These are phyloP conservation scores for Mechanitis messenoides DNA, from an alignment of 2,888 invertebrate genomes.

Conservation along the genomic window DNA sequence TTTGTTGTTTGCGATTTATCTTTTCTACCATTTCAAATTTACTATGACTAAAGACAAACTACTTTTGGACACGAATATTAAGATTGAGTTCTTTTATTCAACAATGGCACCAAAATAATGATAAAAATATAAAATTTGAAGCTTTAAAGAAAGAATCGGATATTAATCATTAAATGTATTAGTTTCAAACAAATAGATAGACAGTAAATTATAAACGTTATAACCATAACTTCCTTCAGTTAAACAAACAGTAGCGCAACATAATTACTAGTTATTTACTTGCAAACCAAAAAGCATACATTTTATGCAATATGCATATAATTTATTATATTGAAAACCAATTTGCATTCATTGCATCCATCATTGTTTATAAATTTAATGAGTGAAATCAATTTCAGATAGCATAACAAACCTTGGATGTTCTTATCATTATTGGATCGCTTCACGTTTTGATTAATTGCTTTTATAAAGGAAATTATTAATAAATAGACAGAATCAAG, in stretches of 20 bases:
- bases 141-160: background rate
- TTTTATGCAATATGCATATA: constrained; percentile 12
- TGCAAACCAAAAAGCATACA: background rate
- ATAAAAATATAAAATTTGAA: no score
- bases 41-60: no score
- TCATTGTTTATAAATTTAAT: constrained; percentile 5
- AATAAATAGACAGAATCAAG: no score
- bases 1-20: no score
- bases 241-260: constrained; percentile 14
- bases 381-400: constrained; percentile 7
- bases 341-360: background rate
- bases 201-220: background rate
- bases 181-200: background rate
- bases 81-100: background rate
- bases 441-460: background rate
- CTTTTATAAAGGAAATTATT: no score
- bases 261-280: background rate
- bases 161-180: background rate
- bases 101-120: no score
- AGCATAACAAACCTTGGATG: constrained; percentile 1
- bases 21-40: no score
- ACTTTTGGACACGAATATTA: no score
- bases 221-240: constrained; percentile 16
- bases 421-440: background rate
- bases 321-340: constrained; percentile 7